Evolutionary conservation across 1,140 invertebrate genomes (phyloP), one percentile per base, ranked within the genome.

Genomic region (Caenorhabditis inopinata): DNA sequence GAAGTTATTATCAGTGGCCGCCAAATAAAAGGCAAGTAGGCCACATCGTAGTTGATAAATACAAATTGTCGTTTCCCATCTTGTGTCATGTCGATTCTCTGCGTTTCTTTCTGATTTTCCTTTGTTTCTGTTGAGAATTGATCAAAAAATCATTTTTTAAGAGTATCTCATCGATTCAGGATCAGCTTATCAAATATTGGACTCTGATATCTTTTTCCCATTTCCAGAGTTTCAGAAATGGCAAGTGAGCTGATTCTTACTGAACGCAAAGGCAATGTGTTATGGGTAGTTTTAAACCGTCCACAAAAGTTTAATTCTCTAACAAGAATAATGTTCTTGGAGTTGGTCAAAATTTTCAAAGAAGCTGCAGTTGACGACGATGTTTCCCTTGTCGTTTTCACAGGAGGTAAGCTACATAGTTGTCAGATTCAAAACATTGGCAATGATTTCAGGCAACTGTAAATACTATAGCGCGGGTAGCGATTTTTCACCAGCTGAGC

Each of bases 401-500:
- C 76, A 27, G 76, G 76, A 58, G 29, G 49, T 77, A n/a, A 5
- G 6, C 2, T 14, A 14, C 7, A 27, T 11, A 27, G 23, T 74
- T 21, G 11, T 16, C 14, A 0, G 6, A 11, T 35, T 35, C 6
- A 4, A 27, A 68, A 45, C n/a, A 0, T 2, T 45, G 2, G 12
- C 25, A 3, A 21, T 23, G 29, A 4, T 38, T 58, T 77, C 7
- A 77, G 76, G 76, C 0, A 78, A 42, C 23, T 51, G 76, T 4
- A 45, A 58, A n/a, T 78, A 78, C 29, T 78, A 62, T 25, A 45
- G 35, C 11, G 51, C 76, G 1, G 76, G 76, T 14, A 78, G 76
- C 18, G 76, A 78, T 35, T 78, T 78, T 21, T 62, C 76, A 7
- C 76, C 76, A 45, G 49, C 76, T 45, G 76, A 78, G 21, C 14